Conservation (phyloP, 2,797 vertebrate genomes). For the Rhinoraja longicauda region DNA sequence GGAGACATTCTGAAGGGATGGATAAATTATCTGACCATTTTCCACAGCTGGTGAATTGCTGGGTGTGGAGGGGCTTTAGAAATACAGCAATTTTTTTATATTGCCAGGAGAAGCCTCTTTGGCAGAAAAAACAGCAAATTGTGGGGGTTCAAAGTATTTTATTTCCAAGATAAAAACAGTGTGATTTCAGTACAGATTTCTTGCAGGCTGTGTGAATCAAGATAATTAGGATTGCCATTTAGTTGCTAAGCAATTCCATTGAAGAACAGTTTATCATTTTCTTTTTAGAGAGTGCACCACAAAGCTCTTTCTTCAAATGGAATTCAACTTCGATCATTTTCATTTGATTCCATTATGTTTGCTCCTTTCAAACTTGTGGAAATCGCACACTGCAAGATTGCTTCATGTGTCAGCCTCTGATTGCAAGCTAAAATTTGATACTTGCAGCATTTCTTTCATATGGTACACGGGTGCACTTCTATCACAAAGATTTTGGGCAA, state of each 20-base stretch:
- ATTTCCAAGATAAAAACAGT: background rate
- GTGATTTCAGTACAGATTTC: background rate
- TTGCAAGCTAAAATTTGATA: conserved; percentile 27
- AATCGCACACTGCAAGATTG: background rate
- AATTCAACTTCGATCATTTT: conserved; percentile 10
- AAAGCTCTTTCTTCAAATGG: background rate
- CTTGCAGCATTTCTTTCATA: background rate
- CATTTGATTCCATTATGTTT: conserved; percentile 13
- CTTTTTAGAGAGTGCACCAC: background rate
- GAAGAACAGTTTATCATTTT: conserved; percentile 24
- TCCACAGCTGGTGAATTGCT: background rate
- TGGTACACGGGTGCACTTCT: too few relatives aligned
- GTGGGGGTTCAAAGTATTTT: conserved; percentile 3
- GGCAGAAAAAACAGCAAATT: background rate
- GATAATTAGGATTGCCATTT: conserved; percentile 16
- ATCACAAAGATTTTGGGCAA: background rate
- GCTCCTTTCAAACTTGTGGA: background rate
- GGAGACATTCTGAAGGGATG: background rate
- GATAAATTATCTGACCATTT: background rate
- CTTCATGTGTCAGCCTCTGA: background rate
- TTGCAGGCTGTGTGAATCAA: background rate
- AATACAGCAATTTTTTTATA: background rate
- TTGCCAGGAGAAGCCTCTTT: background rate
- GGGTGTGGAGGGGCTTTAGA: background rate
- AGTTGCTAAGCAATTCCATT: background rate